Percentiles rank a stretch among this genome's conserved stretches.
Conservation (phyloP, 2,113 vertebrate species). For the Anser brachyrhynchus region DNA sequence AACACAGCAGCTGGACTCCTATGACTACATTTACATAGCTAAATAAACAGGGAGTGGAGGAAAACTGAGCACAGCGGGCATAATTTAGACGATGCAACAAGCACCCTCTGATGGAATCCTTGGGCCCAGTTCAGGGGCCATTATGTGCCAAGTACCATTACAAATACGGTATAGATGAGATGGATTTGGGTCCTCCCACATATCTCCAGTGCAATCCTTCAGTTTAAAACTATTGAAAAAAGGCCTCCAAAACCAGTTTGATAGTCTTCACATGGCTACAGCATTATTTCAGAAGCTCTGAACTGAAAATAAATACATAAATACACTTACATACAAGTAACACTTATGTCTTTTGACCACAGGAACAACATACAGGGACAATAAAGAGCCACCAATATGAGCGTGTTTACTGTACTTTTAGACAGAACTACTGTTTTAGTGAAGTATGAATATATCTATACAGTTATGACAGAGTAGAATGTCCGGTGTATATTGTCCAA, state of each 20-base stretch:
- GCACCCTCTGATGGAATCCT: background rate
- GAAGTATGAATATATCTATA: background rate
- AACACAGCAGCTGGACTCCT: background rate
- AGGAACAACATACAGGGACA: background rate
- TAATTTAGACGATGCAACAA: background rate
- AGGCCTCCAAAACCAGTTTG: background rate
- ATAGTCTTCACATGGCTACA: rapidly evolving
- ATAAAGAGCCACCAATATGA: background rate
- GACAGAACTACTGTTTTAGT: background rate
- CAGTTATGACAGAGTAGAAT: background rate
- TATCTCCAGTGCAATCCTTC: background rate
- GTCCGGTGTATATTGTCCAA: background rate
- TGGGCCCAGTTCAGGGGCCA: background rate
- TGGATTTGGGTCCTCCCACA: background rate
- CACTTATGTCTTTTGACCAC: background rate
- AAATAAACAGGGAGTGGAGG: background rate
- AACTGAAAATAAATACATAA: rapidly evolving
- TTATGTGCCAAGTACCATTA: background rate
- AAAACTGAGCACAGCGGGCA: background rate
- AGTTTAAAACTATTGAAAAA: background rate
- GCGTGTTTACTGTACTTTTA: background rate
- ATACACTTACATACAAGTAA: background rate
- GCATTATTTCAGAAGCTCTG: background rate
- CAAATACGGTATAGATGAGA: background rate
- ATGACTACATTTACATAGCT: background rate